phyloP scores from a whole-genome alignment of 2,888 invertebrate genomes.

The Achlya flavicornis region DNA sequence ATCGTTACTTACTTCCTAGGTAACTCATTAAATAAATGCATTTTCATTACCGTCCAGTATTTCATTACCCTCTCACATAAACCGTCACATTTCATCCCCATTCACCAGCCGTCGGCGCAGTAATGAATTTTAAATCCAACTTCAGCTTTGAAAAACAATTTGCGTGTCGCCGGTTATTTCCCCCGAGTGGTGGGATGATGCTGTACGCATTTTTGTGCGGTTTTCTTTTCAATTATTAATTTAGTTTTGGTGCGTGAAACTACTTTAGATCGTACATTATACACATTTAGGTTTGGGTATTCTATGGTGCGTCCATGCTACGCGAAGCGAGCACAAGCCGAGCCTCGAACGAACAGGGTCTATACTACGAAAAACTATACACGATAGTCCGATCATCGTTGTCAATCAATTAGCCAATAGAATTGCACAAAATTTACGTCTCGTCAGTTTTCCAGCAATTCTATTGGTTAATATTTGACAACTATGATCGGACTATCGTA shows the following conservation, averaged over 20 bases:
- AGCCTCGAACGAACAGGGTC: too few relatives aligned
- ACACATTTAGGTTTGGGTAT: not conserved
- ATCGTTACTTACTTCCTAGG: too few relatives aligned
- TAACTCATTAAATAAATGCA: not conserved
- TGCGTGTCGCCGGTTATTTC: conserved; percentile 24
- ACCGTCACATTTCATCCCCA: conserved; percentile 16
- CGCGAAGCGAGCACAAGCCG: too few relatives aligned
- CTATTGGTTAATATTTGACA: too few relatives aligned
- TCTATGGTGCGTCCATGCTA: too few relatives aligned
- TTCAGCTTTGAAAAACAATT: conserved; percentile 35
- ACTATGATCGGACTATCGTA: too few relatives aligned
- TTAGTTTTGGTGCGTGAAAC: not conserved
- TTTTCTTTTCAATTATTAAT: not conserved
- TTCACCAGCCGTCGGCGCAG: conserved; percentile 18
- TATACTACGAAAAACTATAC: too few relatives aligned
- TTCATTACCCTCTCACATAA: conserved; percentile 9
- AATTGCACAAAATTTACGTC: too few relatives aligned
- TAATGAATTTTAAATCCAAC: conserved; percentile 38
- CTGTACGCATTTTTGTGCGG: not conserved
- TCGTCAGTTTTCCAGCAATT: too few relatives aligned
- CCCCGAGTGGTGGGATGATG: conserved; percentile 14
- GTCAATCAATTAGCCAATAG: too few relatives aligned
- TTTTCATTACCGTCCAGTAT: not conserved
- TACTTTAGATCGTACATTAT: not conserved
- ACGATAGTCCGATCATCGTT: too few relatives aligned